Conservation (phyloP, 2,797 vertebrate species). For the Falco novaeseelandiae region DNA sequence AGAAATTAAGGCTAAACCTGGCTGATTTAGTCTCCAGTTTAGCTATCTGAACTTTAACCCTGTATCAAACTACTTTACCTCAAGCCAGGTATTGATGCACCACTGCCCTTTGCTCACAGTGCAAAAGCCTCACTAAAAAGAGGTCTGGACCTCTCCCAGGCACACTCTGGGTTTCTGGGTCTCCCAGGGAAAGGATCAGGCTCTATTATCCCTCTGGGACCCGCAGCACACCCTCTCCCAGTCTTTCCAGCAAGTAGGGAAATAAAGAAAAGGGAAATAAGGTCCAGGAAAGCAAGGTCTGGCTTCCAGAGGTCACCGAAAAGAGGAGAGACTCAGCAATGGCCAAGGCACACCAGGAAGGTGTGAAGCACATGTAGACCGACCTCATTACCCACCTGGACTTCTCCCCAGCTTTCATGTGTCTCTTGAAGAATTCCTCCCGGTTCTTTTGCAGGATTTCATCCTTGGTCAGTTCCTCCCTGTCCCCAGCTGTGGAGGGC, state of each 20-base stretch:
- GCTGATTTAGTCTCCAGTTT: not conserved
- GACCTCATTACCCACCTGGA: slow-evolving; percentile 72
- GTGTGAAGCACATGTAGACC: fast-evolving
- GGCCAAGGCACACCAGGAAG: not conserved
- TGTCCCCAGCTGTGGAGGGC: slow-evolving; percentile 74
- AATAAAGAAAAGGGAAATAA: not conserved
- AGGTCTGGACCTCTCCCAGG: not conserved
- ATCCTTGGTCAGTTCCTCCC: slow-evolving; percentile 84
- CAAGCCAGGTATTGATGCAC: fast-evolving
- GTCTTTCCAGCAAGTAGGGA: not conserved
- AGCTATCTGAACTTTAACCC: not conserved
- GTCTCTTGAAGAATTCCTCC: slow-evolving; percentile 90
- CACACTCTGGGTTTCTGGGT: not conserved
- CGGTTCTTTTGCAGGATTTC: slow-evolving; percentile 88
- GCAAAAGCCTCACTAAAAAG: not conserved
- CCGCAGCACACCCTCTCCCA: fast-evolving
- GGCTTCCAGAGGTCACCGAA: not conserved
- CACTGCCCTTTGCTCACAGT: not conserved
- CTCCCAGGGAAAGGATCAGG: not conserved
- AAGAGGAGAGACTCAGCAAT: fast-evolving
- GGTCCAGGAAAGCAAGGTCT: not conserved
- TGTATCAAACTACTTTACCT: fast-evolving
- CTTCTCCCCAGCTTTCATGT: slow-evolving; percentile 81
- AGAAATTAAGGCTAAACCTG: not conserved
- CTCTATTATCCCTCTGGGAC: not conserved